Percentiles rank a stretch among this genome's conserved stretches.
These are phyloP conservation scores for Andrena fulva DNA, from an alignment of 2,888 invertebrate species.

Conservation along the genomic window DNA sequence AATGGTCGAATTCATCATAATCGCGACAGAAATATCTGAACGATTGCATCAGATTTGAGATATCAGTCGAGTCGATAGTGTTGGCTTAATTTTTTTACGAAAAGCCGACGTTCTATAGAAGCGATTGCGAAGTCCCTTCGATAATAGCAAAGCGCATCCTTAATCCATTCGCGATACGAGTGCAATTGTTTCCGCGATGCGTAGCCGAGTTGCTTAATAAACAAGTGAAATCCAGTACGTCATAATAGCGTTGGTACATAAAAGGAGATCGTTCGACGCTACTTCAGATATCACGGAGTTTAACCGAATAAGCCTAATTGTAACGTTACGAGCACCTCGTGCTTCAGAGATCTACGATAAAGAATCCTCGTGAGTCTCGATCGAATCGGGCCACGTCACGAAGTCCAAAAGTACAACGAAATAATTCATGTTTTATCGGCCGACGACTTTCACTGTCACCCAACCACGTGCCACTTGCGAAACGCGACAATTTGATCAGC, in stretches of 20 bases:
- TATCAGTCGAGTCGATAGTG: not conserved
- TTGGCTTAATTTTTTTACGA: not conserved
- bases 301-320: too few species aligned
- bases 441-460: conserved; percentile 54
- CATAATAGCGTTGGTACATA: too few species aligned
- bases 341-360: too few species aligned
- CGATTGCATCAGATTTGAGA: conserved; percentile 10
- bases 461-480: conserved; percentile 42
- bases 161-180: conserved; percentile 5
- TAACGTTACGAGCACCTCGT: too few species aligned
- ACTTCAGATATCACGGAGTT: too few species aligned
- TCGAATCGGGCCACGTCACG: not conserved
- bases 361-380: not conserved
- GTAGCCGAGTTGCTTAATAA: too few species aligned
- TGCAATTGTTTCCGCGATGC: not conserved
- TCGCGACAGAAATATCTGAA: not conserved
- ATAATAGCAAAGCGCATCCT: not conserved
- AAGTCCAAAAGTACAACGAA: conserved; percentile 15
- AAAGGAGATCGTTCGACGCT: too few species aligned
- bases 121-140: not conserved
- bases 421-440: conserved; percentile 51
- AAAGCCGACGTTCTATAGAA: not conserved
- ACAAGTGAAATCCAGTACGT: too few species aligned
- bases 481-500: conserved; percentile 23
- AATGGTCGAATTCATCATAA: not conserved